phyloP scores from a whole-genome alignment of 2,113 vertebrate species.

The Vicugna pacos region DNA sequence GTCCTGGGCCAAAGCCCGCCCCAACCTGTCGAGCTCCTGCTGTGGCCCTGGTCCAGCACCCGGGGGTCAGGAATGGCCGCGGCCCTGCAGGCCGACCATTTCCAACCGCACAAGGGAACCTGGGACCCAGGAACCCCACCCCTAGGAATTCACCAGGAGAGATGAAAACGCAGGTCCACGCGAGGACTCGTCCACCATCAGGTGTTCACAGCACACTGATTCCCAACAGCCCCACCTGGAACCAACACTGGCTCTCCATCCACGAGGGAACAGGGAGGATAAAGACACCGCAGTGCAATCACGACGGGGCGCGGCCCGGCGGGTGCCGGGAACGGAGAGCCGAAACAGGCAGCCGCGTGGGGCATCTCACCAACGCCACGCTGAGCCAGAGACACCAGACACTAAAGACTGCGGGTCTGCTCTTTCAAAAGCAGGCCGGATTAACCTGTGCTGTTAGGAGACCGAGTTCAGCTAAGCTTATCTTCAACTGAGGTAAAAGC shows the following conservation, averaged over 20 bases:
- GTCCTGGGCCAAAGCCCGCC: background rate
- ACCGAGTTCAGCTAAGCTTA: background rate
- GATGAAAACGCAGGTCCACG: background rate
- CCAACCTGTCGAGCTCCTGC: background rate
- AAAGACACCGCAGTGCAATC: accelerated
- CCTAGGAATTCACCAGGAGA: background rate
- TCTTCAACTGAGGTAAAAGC: background rate
- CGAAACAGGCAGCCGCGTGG: accelerated
- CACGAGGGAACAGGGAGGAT: background rate
- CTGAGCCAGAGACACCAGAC: background rate
- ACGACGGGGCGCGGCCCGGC: background rate
- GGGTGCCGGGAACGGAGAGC: background rate
- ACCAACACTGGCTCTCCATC: background rate
- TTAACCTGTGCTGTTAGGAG: background rate
- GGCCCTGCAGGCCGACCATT: background rate
- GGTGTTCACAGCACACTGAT: background rate
- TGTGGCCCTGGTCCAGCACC: background rate
- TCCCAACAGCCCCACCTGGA: background rate
- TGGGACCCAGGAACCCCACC: background rate
- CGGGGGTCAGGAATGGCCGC: background rate
- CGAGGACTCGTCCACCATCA: background rate
- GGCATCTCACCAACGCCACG: background rate
- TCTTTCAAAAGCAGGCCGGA: background rate
- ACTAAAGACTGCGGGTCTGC: too few species aligned
- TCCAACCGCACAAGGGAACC: background rate